phyloP scores from a whole-genome alignment of 2,797 vertebrate genomes.

The Anolis apletophallus region DNA sequence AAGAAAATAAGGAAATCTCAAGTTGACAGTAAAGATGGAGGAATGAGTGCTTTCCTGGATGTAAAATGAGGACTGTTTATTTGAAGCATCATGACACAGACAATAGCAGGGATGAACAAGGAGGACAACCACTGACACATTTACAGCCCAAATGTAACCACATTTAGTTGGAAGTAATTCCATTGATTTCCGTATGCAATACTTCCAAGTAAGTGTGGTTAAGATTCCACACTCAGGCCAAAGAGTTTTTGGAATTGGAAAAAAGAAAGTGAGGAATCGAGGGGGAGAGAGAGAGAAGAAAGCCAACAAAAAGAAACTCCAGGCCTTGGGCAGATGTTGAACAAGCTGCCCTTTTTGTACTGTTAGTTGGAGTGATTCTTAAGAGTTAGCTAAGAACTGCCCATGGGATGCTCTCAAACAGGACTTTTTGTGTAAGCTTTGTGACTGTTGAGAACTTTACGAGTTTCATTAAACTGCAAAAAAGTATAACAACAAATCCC shows the following conservation, averaged over 20 bases:
- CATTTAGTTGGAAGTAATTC: not conserved
- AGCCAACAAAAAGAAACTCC: conserved; percentile 24
- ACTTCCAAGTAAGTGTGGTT: conserved; percentile 17
- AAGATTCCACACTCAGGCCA: not conserved
- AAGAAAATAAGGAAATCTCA: not conserved
- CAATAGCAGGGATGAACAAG: not conserved
- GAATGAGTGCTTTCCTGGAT: not conserved
- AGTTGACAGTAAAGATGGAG: not conserved
- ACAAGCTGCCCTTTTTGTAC: conserved; percentile 18
- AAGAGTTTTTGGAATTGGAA: not conserved
- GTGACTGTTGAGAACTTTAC: conserved; percentile 60
- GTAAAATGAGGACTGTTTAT: accelerated
- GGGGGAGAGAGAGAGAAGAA: not conserved
- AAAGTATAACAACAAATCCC: not conserved
- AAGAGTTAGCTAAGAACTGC: conserved; percentile 5
- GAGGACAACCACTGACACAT: accelerated
- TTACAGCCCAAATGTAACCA: not conserved
- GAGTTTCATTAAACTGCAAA: conserved; percentile 53
- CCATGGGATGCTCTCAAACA: conserved; percentile 12
- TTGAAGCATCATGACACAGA: not conserved
- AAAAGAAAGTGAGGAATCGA: conserved; percentile 16
- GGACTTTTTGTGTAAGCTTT: not conserved
- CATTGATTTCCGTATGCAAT: conserved; percentile 4
- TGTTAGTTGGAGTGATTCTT: conserved; percentile 35
- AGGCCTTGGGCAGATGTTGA: conserved; percentile 26